Base-by-base conservation (phyloP, 1,140 invertebrate species). In the Cotesia vestalis region DNA sequence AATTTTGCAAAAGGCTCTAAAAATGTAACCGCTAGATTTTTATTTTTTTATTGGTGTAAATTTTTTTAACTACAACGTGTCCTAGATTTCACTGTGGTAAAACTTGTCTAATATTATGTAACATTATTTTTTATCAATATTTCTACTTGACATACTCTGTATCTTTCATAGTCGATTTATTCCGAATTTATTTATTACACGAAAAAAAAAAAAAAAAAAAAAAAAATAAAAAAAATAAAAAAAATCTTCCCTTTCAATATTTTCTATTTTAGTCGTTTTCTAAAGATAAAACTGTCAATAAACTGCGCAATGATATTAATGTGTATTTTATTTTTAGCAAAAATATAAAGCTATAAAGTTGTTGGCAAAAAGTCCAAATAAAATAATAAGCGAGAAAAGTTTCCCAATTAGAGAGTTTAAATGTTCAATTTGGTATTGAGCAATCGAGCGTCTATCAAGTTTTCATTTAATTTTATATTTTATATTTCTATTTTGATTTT, bases 101-200 rank as follows among this genome's bases (percentile, higher is more conserved):
- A 40, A 66, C 66, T 40, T 66, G 63, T 73, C 20, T 73, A 73
- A 73, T 73, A 64, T 73, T 51, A 73, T 73, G 74, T 61, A 73
- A 67, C 67, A 27, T 71, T 62, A 75, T 67, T 70, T 75, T 69
- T 75, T 73, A 73, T 75, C 63, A 46, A 69, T 66, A 66, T 57
- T 66, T 36, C 57, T 17, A 40, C 55, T 34, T 61, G 11, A 40
- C 38, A 34, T 34, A 55, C 38, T 61, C 14, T 52, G 40, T 69
- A 57, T 66, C 46, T 63, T 36, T 66, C 40, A 14, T 51, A 17
- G 63, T 63, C 60, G 34, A 53, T 71, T 71, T 68, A 11, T 62
- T 53, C 17, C 36, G 35, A n/a, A 17, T 67, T 61, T 70, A 40
- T 46, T 70, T 70, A 38, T 70, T 62, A 12, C 34, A 20, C 9